Evolutionary conservation across 1,140 invertebrate species (phyloP), one percentile per base, ranked within the genome.

Genomic region (Eufriesea mexicana): DNA sequence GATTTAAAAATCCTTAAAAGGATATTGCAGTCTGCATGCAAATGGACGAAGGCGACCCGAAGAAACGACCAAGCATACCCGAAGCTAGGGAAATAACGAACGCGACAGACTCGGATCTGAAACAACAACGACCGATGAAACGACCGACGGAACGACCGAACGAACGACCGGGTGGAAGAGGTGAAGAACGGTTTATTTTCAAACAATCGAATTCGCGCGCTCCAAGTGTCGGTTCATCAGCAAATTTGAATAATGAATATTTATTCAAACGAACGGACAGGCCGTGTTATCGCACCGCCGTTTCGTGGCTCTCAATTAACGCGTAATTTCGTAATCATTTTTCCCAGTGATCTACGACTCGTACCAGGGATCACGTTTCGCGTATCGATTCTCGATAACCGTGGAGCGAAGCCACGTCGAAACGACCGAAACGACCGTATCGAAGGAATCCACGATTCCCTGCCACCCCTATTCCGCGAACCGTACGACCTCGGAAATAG

Each of bases 391-490:
- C 20, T 25, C 55, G 20, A 71, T 35, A 51, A 8, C 4, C 68
- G 16, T 4, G 5, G 0, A 45, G 5, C 35, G 1, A 10, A 12
- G 35, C 10, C 20, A 9, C 23, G 23, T 9, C 20, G 10, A 35
- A 35, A 35, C 35, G 35, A 35, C 35, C 35, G 9, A 87, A 86
- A 76, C 84, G 66, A 54, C 61, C 64, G 82, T 86, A 87, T 87
- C 85, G 84, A 86, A 90, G 84, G 83, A 89, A 91, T 89, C 87
- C 88, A 84, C 84, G 79, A 25, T 51, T 28, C 72, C 55, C 84
- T 35, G 35, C 35, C 4, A 4, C 35, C 35, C 4, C 35, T 35
- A 1, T 35, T 4, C 35, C 35, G 35, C 35, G 1, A 35, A 35
- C 35, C 35, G 35, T 35, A 35, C 35, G 35, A 35, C 35, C 35